Evolutionary conservation across 37 sponge, comb jelly and placozoan species (phyloP).

Genomic region (Beroe ovata): DNA sequence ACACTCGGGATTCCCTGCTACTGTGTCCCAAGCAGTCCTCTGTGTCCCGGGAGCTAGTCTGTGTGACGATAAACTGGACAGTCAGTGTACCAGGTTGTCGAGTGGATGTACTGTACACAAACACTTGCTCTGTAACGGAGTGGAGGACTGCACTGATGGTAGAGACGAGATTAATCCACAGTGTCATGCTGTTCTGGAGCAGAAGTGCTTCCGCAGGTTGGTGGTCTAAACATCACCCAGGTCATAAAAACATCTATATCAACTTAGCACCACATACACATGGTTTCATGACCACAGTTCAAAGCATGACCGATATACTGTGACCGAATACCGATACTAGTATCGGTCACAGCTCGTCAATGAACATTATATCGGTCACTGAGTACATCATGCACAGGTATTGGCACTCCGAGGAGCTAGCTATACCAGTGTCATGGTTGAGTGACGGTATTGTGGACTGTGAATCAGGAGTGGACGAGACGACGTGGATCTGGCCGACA

Average conservation of each 20-base stretch:
- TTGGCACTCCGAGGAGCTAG: not conserved
- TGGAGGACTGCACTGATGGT: constrained; percentile 13
- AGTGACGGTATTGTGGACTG: not conserved
- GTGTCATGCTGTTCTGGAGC: not conserved
- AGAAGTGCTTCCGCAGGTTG: not conserved
- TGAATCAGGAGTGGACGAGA: not conserved
- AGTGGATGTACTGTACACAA: constrained; percentile 23
- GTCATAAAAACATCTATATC: too few relatives aligned
- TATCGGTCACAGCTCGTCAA: too few relatives aligned
- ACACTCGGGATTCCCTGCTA: not conserved
- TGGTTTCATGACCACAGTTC: too few relatives aligned
- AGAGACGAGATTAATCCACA: not conserved
- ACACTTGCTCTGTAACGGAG: constrained; percentile 45
- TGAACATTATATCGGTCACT: too few relatives aligned
- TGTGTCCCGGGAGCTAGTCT: not conserved
- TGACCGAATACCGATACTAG: too few relatives aligned
- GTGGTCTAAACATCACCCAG: not conserved
- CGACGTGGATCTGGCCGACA: not conserved
- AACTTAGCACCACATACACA: too few relatives aligned
- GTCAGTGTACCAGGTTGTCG: not conserved
- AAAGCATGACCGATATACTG: too few relatives aligned
- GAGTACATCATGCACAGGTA: too few relatives aligned
- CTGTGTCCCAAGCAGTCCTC: not conserved
- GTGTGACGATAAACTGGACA: constrained; percentile 41
- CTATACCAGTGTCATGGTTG: not conserved